Base-by-base conservation (phyloP, 2,797 vertebrate genomes). In the Darevskia mixta region DNA sequence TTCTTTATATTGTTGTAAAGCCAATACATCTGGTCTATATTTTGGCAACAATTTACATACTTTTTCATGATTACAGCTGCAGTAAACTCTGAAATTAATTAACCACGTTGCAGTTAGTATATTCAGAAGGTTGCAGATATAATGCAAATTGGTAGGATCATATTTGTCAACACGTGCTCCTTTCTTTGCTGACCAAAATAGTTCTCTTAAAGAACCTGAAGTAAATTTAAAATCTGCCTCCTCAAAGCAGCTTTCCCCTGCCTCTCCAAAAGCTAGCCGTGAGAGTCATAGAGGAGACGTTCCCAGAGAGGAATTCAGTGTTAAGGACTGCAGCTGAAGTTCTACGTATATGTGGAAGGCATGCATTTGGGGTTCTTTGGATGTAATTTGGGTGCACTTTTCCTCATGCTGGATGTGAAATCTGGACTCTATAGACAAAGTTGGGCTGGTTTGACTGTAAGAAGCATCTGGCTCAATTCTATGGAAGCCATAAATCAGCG, bases 181-280 rank as follows among this genome's bases (percentile, higher is more conserved):
- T 82, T 77, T 41, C 35, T 4, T 15, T 4, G 5, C 1, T 86
- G 61, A 69, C 32, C 86, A 75, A 25, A 58, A 58, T 77, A 49
- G 23, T 84, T 80, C 86, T 79, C 25, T 64, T 86, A 35, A 77
- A 83, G 61, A 23, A 81, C 29, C 38, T 72, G 73, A 79, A 76
- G 18, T 4, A 55, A 61, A 8, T 49, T 49, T 49, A n/a, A 72
- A 45, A 80, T 61, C 49, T 3, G 8, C 18, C n/a, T 76, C 43
- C 32, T 55, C 72, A 64, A 0, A 43, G 27, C 83, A 76, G 9
- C 41, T 43, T 6, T 38, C 27, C 35, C 23, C 1, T 27, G 27
- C 35, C 25, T 27, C 6, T 23, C 20, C 23, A 23, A 64, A 64
- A 61, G 25, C 32, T 13, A 61, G 6, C 78, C 11, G 8, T 66